A percentile compares a stretch with the other conserved stretches of the same genome.
These are phyloP conservation scores for Lonchura striata DNA, from an alignment of 2,113 vertebrate genomes.

Conservation along the genomic window DNA sequence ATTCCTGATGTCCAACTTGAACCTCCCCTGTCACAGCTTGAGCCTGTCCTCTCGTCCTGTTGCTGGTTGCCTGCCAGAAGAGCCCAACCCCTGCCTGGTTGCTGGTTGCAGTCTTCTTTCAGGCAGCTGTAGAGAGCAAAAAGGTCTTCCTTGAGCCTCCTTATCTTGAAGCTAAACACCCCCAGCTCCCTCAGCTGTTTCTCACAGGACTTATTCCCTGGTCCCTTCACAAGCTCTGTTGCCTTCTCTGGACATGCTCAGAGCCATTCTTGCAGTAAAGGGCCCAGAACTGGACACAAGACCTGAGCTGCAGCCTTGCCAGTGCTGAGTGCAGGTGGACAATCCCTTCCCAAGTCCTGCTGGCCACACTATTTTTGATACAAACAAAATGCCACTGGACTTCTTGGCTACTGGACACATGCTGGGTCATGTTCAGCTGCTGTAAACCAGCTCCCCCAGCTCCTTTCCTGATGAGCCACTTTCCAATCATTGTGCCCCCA, in stretches of 20 bases:
- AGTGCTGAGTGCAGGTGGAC: not conserved
- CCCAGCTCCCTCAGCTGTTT: not conserved
- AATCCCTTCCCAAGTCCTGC: not conserved
- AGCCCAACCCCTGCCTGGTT: not conserved
- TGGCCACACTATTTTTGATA: not conserved
- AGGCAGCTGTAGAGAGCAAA: not conserved
- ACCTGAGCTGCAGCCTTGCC: not conserved
- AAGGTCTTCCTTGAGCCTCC: not conserved
- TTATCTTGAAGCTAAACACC: not conserved
- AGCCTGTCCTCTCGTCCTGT: not conserved
- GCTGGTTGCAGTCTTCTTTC: not conserved
- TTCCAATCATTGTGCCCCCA: not conserved
- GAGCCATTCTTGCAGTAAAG: not conserved
- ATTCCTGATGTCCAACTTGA: not conserved
- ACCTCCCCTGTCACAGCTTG: not conserved
- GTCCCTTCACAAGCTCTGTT: not conserved
- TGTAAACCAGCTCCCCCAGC: not conserved
- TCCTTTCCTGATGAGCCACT: not conserved
- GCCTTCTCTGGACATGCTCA: accelerated
- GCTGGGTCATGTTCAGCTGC: not conserved
- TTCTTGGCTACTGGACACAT: not conserved
- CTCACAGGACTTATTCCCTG: not conserved
- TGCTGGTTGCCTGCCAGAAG: too few relatives aligned
- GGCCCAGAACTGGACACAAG: not conserved
- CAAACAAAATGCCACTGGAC: not conserved